Evolutionary conservation across 2,888 invertebrate species (phyloP).

Genomic region (Drosophila percnosoma): DNA sequence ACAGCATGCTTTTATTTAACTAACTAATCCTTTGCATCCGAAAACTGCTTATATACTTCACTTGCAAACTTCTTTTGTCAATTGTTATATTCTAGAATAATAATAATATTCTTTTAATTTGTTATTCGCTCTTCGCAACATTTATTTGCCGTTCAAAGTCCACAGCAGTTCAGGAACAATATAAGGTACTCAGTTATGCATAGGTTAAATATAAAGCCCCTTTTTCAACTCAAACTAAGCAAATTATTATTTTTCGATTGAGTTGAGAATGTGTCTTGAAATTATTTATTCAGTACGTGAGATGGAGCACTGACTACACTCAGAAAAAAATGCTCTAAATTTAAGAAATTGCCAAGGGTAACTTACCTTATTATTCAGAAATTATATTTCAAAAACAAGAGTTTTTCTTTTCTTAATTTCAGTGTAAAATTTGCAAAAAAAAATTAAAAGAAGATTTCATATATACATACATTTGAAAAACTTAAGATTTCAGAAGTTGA

Average conservation of each 20-base stretch:
- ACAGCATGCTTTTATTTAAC: background rate
- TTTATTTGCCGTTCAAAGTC: constrained; percentile 33
- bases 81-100: background rate
- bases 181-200: constrained; percentile 42
- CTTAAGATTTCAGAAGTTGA: background rate
- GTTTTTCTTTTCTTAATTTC: no score
- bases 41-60: background rate
- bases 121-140: constrained; percentile 6
- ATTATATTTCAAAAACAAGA: no score
- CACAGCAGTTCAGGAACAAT: constrained; percentile 38
- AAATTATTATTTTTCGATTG: no score
- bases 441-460: background rate
- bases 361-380: no score
- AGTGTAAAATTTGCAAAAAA: no score
- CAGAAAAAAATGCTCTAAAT: no score
- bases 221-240: background rate
- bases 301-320: no score
- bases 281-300: no score
- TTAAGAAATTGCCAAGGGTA: no score
- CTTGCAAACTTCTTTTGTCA: constrained; percentile 7
- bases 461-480: background rate
- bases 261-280: no score
- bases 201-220: constrained; percentile 22
- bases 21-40: background rate
- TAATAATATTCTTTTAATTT: constrained; percentile 23